Percentiles rank a stretch among this genome's conserved stretches.
phyloP scores from a whole-genome alignment of 2,797 vertebrate species.

The Capromys pilorides region DNA sequence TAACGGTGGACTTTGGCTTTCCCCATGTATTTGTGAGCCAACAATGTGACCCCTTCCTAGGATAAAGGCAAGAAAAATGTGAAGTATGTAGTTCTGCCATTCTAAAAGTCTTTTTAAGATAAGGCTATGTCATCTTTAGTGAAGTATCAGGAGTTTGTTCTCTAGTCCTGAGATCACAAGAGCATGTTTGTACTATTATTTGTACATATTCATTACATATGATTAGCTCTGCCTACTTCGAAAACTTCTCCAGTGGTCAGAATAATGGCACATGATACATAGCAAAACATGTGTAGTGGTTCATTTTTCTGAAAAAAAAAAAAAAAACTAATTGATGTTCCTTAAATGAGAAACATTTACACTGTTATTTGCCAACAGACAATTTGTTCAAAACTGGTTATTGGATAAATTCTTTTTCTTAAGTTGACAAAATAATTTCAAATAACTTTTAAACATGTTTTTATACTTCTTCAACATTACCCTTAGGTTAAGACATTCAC shows the following conservation, averaged over 20 bases:
- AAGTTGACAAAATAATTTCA: neutral
- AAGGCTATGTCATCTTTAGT: slow-evolving; percentile 62
- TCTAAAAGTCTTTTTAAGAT: slow-evolving; percentile 63
- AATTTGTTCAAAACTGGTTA: slow-evolving; percentile 16
- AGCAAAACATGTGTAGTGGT: neutral
- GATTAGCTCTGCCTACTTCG: slow-evolving; percentile 63
- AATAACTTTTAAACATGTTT: slow-evolving; percentile 28
- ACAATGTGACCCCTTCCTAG: slow-evolving; percentile 54
- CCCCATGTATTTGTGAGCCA: slow-evolving; percentile 50
- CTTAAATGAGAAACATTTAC: slow-evolving; percentile 29
- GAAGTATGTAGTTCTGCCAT: slow-evolving; percentile 61
- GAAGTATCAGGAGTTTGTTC: slow-evolving; percentile 54
- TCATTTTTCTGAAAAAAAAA: slow-evolving; percentile 46
- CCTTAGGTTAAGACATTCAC: neutral
- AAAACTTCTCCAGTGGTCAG: slow-evolving; percentile 54
- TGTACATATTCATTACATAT: slow-evolving; percentile 52
- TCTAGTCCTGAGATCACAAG: neutral
- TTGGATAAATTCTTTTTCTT: slow-evolving; percentile 32
- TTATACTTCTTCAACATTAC: slow-evolving; percentile 8
- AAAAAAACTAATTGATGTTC: slow-evolving; percentile 2
- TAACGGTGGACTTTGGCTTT: slow-evolving; percentile 53
- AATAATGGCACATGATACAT: slow-evolving; percentile 30
- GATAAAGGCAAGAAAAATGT: slow-evolving; percentile 76
- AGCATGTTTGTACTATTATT: neutral
- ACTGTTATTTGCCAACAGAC: slow-evolving; percentile 30